Conservation (phyloP, 2,888 invertebrate species). For the Ochlodes sylvanus region DNA sequence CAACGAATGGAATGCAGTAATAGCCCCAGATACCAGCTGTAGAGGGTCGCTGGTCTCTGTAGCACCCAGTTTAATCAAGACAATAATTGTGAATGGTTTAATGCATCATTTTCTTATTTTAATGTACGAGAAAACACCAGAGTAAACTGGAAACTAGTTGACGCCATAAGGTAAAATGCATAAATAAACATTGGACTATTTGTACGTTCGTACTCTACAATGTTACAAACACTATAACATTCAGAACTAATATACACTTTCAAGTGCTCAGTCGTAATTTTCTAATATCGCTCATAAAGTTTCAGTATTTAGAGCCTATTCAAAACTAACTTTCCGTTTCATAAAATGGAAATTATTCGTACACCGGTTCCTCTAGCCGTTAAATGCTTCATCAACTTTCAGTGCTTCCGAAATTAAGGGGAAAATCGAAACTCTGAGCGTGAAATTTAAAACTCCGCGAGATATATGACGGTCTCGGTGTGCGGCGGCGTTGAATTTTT, state of each 20-base stretch:
- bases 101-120: too few relatives aligned
- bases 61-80: too few relatives aligned
- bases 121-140: too few relatives aligned
- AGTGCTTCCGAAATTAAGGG: constrained; percentile 25
- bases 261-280: background rate
- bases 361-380: constrained; percentile 23
- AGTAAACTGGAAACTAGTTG: too few relatives aligned
- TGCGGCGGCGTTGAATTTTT: constrained; percentile 43
- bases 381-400: constrained; percentile 32
- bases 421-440: constrained; percentile 37
- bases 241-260: constrained; percentile 10
- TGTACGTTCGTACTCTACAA: background rate
- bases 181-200: background rate
- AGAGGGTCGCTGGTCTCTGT: too few relatives aligned
- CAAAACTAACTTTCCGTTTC: constrained; percentile 40
- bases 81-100: too few relatives aligned
- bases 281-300: background rate
- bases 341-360: constrained; percentile 24
- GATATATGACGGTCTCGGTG: constrained; percentile 42
- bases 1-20: too few relatives aligned
- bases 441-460: constrained; percentile 54
- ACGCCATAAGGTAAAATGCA: too few relatives aligned
- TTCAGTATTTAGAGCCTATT: constrained; percentile 43
- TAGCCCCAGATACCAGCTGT: too few relatives aligned
- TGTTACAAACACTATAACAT: background rate